A percentile compares a stretch with the other conserved stretches of the same genome.
These are phyloP conservation scores for Pentamera pediparva DNA, from an alignment of 53 echinoderm and acorn worm species.

Conservation along the genomic window DNA sequence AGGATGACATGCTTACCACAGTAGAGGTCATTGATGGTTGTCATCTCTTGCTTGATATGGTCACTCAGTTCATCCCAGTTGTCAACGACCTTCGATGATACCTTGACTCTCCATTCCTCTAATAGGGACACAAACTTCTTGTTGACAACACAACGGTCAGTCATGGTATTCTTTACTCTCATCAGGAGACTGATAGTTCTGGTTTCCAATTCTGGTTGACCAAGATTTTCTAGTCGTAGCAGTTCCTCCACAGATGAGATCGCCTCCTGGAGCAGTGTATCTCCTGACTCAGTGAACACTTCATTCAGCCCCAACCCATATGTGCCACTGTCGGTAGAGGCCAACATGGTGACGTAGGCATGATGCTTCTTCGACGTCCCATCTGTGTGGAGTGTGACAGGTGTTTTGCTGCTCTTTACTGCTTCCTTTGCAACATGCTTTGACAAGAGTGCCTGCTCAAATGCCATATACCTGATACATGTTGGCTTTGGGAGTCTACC, in stretches of 20 bases:
- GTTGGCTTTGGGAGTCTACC: slow-evolving; percentile 59
- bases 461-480: slow-evolving; percentile 42
- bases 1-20: slow-evolving; percentile 55
- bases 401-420: slow-evolving; percentile 5
- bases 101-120: slow-evolving; percentile 44
- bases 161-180: slow-evolving; percentile 72
- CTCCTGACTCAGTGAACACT: slow-evolving; percentile 30
- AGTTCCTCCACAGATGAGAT: slow-evolving; percentile 27
- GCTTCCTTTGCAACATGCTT: slow-evolving; percentile 44
- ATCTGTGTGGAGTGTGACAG: slow-evolving; percentile 40
- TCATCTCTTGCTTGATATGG: slow-evolving; percentile 34
- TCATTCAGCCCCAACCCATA: slow-evolving; percentile 33
- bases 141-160: slow-evolving; percentile 57
- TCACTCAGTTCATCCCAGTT: slow-evolving; percentile 42
- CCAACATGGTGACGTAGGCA: slow-evolving; percentile 42
- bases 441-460: slow-evolving; percentile 54
- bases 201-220: neutral
- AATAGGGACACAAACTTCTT: slow-evolving; percentile 36
- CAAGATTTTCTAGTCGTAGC: neutral
- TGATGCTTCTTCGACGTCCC: slow-evolving; percentile 58
- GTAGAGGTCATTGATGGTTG: slow-evolving; percentile 53
- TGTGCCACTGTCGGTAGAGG: slow-evolving; percentile 37
- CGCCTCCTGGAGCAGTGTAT: slow-evolving; percentile 32
- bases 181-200: slow-evolving; percentile 5
- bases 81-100: neutral